A percentile compares a stretch with the other conserved stretches of the same genome.
Conservation (phyloP, 2,888 invertebrate genomes). For the Apodemia mormo region DNA sequence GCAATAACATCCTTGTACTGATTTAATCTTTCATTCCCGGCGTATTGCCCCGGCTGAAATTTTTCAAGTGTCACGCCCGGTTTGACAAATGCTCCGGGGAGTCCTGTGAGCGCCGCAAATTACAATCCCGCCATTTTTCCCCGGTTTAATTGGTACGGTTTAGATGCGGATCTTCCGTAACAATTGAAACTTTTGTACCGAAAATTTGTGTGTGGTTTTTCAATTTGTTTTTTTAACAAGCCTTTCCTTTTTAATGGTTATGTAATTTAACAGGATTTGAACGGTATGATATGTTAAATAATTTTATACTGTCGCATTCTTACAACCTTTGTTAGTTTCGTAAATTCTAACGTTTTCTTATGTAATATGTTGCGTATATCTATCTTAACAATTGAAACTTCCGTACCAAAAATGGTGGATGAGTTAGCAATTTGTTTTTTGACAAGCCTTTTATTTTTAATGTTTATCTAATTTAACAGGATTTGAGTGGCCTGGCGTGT, state of each 20-base stretch:
- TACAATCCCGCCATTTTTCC: slow-evolving; percentile 43
- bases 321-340: too few species aligned
- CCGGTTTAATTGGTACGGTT: slow-evolving; percentile 52
- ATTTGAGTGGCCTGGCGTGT: too few species aligned
- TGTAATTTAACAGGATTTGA: not conserved
- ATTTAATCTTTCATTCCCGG: slow-evolving; percentile 68
- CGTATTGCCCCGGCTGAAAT: slow-evolving; percentile 62
- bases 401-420: too few species aligned
- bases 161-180: slow-evolving; percentile 16
- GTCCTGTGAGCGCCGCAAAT: slow-evolving; percentile 42
- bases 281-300: not conserved
- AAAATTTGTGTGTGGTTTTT: slow-evolving; percentile 13
- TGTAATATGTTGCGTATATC: too few species aligned
- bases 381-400: too few species aligned
- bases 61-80: slow-evolving; percentile 58
- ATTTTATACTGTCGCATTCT: not conserved
- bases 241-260: slow-evolving; percentile 2
- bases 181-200: slow-evolving; percentile 18
- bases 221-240: not conserved
- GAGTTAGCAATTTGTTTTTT: too few species aligned
- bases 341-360: too few species aligned
- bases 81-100: slow-evolving; percentile 64
- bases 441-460: too few species aligned
- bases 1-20: slow-evolving; percentile 38
- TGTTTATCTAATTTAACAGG: too few species aligned